A percentile compares a stretch with the other conserved stretches of the same genome.
Evolutionary conservation across 2,888 invertebrate species (phyloP).

Genomic region (Pseudococcus viburni): DNA sequence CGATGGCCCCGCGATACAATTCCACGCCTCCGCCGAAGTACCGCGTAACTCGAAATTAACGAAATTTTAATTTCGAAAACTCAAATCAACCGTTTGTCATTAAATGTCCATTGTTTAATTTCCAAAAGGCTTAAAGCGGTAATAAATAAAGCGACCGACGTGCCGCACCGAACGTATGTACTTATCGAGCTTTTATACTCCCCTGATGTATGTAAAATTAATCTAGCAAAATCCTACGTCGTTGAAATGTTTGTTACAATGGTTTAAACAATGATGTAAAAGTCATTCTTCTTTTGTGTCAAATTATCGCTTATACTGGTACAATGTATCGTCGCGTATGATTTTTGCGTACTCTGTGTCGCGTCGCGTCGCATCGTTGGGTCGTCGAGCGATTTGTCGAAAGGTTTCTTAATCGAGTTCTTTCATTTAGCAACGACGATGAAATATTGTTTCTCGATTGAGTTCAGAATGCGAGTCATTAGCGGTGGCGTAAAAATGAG

Average conservation of each 20-base stretch:
- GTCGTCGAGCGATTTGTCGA: not conserved
- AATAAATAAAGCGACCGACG: not conserved
- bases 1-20: not conserved
- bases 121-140: constrained; percentile 13
- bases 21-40: not conserved
- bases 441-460: not conserved
- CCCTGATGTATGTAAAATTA: constrained; percentile 29
- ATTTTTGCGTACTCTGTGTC: not conserved
- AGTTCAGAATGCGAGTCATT: not conserved
- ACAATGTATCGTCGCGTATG: not conserved
- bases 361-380: not conserved
- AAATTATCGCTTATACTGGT: not conserved
- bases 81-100: constrained; percentile 17
- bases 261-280: not conserved
- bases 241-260: constrained; percentile 32
- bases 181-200: constrained; percentile 30
- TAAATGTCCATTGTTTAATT: constrained; percentile 30
- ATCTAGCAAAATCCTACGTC: constrained; percentile 25
- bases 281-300: constrained; percentile 33
- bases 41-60: not conserved
- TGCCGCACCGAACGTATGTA: not conserved
- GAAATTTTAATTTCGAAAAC: constrained; percentile 7
- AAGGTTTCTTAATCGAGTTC: not conserved
- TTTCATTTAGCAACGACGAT: not conserved
- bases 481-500: not conserved